Evolutionary conservation across 1,140 invertebrate species (phyloP).

Genomic region (Aporrectodea caliginosa): DNA sequence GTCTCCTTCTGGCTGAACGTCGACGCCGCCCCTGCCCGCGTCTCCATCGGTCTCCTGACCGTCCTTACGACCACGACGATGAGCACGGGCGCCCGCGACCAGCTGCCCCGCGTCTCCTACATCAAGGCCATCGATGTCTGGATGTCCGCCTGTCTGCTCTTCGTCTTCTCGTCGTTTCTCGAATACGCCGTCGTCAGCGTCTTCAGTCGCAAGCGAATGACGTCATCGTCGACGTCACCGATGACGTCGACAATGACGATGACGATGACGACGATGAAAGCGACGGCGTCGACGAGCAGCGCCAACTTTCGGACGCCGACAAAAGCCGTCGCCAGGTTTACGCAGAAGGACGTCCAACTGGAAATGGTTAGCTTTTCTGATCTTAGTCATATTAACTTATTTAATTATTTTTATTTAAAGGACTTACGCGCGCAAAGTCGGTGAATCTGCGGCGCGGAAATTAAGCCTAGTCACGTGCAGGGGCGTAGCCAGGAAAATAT

Average conservation of each 20-base stretch:
- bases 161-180: constrained; percentile 73
- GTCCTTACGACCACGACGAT: constrained; percentile 35
- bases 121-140: constrained; percentile 68
- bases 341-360: neutral
- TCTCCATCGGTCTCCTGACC: constrained; percentile 60
- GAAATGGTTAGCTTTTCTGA: neutral
- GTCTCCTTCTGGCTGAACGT: constrained; percentile 65
- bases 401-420: no score
- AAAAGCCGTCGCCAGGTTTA: neutral
- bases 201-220: constrained; percentile 38
- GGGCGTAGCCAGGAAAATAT: no score
- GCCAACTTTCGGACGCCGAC: neutral
- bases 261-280: neutral
- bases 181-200: constrained; percentile 72
- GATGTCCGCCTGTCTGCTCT: constrained; percentile 82
- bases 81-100: constrained; percentile 26
- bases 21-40: constrained; percentile 79
- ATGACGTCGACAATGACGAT: neutral
- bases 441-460: no score
- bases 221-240: neutral
- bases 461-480: no score
- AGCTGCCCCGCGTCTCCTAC: constrained; percentile 52
- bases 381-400: no score
- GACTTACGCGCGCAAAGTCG: no score
- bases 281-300: no score